Evolutionary conservation across 2,797 vertebrate species (phyloP).

Genomic region (Anguilla anguilla): DNA sequence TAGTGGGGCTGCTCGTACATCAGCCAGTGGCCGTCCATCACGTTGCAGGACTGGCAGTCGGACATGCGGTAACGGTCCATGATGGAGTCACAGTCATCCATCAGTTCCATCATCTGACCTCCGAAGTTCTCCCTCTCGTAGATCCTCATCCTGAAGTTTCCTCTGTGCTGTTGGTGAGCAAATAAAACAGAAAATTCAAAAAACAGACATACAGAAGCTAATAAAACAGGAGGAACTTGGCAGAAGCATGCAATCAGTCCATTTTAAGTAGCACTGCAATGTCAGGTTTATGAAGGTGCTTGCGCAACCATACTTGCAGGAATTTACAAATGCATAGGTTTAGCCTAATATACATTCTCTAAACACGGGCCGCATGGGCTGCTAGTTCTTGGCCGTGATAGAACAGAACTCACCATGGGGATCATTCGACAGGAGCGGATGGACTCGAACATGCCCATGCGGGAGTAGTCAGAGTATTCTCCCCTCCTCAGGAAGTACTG

Average conservation of each 20-base stretch:
- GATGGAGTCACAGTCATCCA: constrained; percentile 29
- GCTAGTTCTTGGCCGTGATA: neutral
- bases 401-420: constrained; percentile 26
- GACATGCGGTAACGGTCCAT: constrained; percentile 20
- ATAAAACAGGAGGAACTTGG: neutral
- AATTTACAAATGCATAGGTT: neutral
- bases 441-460: constrained; percentile 23
- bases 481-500: constrained; percentile 29
- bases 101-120: constrained; percentile 21
- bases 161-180: constrained; percentile 14
- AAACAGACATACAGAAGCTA: neutral
- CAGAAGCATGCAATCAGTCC: neutral
- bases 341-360: neutral
- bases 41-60: constrained; percentile 19
- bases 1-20: constrained; percentile 26
- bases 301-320: neutral
- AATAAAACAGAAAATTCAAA: neutral
- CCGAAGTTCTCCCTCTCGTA: constrained; percentile 23
- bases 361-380: neutral
- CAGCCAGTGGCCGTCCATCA: constrained; percentile 27
- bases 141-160: constrained; percentile 27
- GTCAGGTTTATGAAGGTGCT: neutral
- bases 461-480: constrained; percentile 24
- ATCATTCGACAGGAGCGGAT: constrained; percentile 30
- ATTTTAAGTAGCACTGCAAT: neutral